Percentiles rank a stretch among this genome's conserved stretches.
Conservation (phyloP, 53 echinoderm and acorn worm genomes). For the Arbacia lixula region DNA sequence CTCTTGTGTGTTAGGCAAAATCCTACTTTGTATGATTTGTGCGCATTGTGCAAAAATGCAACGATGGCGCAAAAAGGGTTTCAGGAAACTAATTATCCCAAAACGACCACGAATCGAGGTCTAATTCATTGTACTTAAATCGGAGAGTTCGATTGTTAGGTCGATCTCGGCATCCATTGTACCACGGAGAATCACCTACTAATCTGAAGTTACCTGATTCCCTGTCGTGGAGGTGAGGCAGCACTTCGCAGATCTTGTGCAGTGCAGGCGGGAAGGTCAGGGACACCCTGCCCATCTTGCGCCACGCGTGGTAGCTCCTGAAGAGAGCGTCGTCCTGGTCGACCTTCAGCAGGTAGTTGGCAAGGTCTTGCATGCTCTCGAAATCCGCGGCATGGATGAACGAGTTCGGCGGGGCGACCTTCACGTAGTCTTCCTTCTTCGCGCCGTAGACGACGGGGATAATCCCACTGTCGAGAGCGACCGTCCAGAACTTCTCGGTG, state of each 20-base stretch:
- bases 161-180: conserved; percentile 67
- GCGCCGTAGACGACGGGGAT: conserved; percentile 92
- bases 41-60: too few species aligned
- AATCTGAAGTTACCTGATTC: conserved; percentile 38
- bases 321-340: conserved; percentile 63
- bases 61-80: too few species aligned
- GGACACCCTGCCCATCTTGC: conserved; percentile 44
- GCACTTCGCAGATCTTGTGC: conserved; percentile 63
- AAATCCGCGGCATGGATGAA: conserved; percentile 88
- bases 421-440: conserved; percentile 66
- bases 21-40: too few species aligned
- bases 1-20: too few species aligned
- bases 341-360: conserved; percentile 54
- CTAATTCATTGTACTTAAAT: too few species aligned
- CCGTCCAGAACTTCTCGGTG: conserved; percentile 86
- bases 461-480: conserved; percentile 60
- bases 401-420: conserved; percentile 77
- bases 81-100: too few species aligned
- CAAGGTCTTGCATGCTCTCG: conserved; percentile 60
- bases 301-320: conserved; percentile 81
- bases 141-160: too few species aligned
- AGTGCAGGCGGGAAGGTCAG: conserved; percentile 69
- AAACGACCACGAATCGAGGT: too few species aligned
- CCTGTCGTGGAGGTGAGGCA: conserved; percentile 65
- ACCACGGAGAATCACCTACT: conserved; percentile 78